Conservation (phyloP, 2,888 invertebrate species). For the Agrochola circellaris region DNA sequence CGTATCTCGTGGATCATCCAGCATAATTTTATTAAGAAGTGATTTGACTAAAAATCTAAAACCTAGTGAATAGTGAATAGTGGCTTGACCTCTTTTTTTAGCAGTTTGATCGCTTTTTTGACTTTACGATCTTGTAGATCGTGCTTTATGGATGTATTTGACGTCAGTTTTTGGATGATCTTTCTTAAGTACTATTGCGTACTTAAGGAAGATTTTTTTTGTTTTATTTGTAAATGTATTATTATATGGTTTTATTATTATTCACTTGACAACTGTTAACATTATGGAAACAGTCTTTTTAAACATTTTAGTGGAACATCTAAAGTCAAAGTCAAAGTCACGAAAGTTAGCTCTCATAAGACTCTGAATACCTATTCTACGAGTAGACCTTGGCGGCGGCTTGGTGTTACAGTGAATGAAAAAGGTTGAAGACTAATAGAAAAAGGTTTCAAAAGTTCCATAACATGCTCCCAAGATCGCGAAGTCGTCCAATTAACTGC, state of each 20-base stretch:
- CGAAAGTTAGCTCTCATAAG: too few relatives aligned
- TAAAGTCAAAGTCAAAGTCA: too few relatives aligned
- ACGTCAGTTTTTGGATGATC: background rate
- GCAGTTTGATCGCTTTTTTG: background rate
- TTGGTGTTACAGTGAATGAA: too few relatives aligned
- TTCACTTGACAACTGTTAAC: background rate
- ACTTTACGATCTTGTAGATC: background rate
- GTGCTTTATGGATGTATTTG: background rate
- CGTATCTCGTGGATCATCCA: conserved; percentile 34
- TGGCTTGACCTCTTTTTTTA: background rate
- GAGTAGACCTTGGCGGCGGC: too few relatives aligned
- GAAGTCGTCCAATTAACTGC: background rate
- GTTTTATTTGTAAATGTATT: conserved; percentile 28
- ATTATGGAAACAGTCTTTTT: background rate
- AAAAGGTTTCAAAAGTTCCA: background rate
- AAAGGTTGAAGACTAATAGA: background rate
- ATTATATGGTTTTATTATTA: background rate
- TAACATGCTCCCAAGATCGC: background rate
- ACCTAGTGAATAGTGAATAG: too few relatives aligned
- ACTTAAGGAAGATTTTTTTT: background rate
- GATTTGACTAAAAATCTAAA: background rate
- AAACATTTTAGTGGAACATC: background rate
- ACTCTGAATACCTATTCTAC: too few relatives aligned
- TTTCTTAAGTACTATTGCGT: background rate
- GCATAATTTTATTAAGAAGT: background rate